phyloP scores from a whole-genome alignment of 64 coral and sea anemone species.

The Montipora efflorescens region DNA sequence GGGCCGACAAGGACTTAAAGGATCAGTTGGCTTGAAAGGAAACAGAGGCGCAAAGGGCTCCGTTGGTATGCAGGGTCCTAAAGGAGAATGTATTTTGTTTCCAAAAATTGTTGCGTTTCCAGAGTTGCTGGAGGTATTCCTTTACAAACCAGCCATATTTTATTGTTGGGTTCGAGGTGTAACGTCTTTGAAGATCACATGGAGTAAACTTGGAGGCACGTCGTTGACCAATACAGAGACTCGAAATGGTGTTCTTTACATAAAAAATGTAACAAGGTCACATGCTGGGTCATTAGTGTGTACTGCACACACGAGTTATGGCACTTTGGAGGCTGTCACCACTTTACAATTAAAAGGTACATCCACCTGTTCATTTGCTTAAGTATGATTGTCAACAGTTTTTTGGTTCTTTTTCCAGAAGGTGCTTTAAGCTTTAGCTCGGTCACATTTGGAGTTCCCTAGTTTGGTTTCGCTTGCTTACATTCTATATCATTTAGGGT shows the following conservation, averaged over 20 bases:
- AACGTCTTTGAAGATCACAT: not conserved
- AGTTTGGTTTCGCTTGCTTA: too few relatives aligned
- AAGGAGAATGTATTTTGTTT: not conserved
- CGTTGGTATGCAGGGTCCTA: not conserved
- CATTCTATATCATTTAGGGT: too few relatives aligned
- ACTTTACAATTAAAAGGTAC: slow-evolving; percentile 6
- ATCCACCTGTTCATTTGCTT: not conserved
- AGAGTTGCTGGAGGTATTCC: not conserved
- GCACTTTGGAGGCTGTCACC: not conserved
- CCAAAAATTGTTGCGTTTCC: not conserved
- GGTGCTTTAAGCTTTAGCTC: too few relatives aligned
- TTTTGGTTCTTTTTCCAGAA: not conserved
- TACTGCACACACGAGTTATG: not conserved
- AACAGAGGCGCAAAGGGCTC: not conserved
- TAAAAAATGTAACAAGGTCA: not conserved
- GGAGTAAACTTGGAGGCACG: not conserved
- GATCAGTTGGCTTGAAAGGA: slow-evolving; percentile 2
- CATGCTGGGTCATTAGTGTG: not conserved
- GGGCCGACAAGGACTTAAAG: not conserved
- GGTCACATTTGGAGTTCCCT: too few relatives aligned
- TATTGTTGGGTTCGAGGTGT: slow-evolving; percentile 16
- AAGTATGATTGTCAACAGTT: not conserved
- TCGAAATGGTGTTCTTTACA: not conserved
- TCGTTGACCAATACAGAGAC: too few relatives aligned
- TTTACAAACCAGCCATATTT: not conserved